These are phyloP conservation scores for Falco novaeseelandiae DNA, from an alignment of 2,797 vertebrate genomes.

Conservation along the genomic window DNA sequence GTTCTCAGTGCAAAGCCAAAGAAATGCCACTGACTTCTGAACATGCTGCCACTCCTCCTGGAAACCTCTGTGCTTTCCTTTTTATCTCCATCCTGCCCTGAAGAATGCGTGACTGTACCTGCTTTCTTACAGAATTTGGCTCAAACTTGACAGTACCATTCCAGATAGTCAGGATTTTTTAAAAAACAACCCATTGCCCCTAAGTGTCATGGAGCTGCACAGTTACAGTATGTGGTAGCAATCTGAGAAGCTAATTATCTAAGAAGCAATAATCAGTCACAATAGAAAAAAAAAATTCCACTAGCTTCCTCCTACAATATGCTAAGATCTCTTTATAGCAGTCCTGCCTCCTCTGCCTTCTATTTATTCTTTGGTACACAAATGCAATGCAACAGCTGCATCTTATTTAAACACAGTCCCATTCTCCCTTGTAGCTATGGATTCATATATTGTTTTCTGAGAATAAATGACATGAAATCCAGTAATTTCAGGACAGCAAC, in stretches of 20 bases:
- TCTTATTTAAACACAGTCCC: constrained; percentile 30
- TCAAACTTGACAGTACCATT: neutral
- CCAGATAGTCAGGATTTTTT: neutral
- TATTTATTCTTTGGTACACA: neutral
- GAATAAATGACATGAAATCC: neutral
- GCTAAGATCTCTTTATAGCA: neutral
- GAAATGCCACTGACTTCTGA: neutral
- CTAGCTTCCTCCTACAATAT: neutral
- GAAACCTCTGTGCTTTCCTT: neutral
- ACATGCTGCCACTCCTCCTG: fast-evolving
- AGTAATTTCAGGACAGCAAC: neutral
- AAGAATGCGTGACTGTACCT: neutral
- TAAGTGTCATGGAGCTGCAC: neutral
- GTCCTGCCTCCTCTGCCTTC: neutral
- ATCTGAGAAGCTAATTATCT: neutral
- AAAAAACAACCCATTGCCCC: neutral
- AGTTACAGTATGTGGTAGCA: neutral
- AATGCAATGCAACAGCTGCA: neutral
- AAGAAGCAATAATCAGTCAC: neutral
- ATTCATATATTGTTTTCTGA: neutral
- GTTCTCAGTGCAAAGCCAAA: neutral
- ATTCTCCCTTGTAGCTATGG: neutral
- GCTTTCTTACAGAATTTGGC: neutral
- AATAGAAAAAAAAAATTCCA: neutral
- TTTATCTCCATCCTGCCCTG: neutral